These are phyloP conservation scores for Carterocephalus palaemon DNA, from an alignment of 2,888 invertebrate genomes.

Conservation along the genomic window DNA sequence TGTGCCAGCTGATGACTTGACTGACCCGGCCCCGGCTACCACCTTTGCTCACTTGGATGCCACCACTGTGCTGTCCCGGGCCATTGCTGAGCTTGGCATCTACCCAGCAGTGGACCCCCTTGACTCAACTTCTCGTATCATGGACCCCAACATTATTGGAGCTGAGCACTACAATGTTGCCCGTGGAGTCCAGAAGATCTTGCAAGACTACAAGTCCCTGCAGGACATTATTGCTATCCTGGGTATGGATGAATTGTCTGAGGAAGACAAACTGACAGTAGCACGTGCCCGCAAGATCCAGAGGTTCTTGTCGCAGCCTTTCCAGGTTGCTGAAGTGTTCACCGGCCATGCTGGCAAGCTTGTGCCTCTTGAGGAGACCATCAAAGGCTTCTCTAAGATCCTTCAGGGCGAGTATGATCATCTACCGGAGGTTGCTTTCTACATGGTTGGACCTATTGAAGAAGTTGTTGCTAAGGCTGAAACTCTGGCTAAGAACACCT, in stretches of 20 bases:
- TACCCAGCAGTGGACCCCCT: constrained; percentile 97
- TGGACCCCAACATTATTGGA: constrained; percentile 96
- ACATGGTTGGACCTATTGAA: constrained; percentile 96
- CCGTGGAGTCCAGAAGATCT: constrained; percentile 94
- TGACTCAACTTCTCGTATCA: constrained; percentile 95
- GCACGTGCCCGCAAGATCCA: constrained; percentile 97
- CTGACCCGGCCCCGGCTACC: constrained; percentile 97
- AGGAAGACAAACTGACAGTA: constrained; percentile 96
- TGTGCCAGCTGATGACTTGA: constrained; percentile 97
- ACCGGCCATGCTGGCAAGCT: constrained; percentile 95
- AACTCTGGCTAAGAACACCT: constrained; percentile 79
- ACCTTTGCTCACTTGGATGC: constrained; percentile 98
- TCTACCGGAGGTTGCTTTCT: constrained; percentile 93
- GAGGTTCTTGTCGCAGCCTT: constrained; percentile 95
- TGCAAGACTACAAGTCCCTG: constrained; percentile 88
- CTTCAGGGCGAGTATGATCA: constrained; percentile 88
- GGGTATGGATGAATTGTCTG: constrained; percentile 92
- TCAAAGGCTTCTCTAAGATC: constrained; percentile 91
- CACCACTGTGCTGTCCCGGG: constrained; percentile 95
- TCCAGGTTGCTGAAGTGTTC: constrained; percentile 95
- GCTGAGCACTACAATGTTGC: constrained; percentile 93
- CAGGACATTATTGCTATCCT: constrained; percentile 95
- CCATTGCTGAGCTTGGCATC: constrained; percentile 95
- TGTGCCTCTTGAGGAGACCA: constrained; percentile 91
- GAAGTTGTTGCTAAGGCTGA: constrained; percentile 93